These are phyloP conservation scores for Phoebastria nigripes DNA, from an alignment of 2,797 vertebrate genomes.

Conservation along the genomic window DNA sequence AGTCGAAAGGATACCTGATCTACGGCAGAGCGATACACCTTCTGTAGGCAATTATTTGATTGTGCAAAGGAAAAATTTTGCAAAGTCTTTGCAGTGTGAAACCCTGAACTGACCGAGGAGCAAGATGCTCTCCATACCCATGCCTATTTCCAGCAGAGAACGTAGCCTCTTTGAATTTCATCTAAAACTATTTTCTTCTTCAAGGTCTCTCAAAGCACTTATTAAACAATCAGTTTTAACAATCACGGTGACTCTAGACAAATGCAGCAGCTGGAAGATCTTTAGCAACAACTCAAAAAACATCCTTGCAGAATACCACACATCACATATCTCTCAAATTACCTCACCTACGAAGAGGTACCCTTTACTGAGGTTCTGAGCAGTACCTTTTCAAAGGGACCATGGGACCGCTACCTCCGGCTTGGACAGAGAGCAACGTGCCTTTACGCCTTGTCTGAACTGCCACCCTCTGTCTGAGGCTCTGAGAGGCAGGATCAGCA, in stretches of 20 bases:
- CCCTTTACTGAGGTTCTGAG: neutral
- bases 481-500: neutral
- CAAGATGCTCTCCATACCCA: neutral
- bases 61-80: neutral
- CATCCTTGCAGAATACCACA: neutral
- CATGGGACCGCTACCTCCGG: rapidly evolving
- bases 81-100: neutral
- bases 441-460: neutral
- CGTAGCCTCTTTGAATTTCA: neutral
- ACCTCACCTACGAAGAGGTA: neutral
- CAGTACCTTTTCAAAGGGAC: neutral
- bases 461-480: neutral
- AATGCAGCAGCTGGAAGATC: neutral
- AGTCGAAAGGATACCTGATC: neutral
- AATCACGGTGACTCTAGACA: neutral
- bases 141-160: neutral
- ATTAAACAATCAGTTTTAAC: neutral
- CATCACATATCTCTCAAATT: neutral
- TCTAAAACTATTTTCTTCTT: neutral
- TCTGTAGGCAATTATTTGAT: neutral
- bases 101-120: neutral
- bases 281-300: neutral
- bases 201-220: neutral
- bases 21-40: neutral
- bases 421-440: neutral